A percentile compares a stretch with the other conserved stretches of the same genome.
phyloP scores from a whole-genome alignment of 2,797 vertebrate species.

The Oryzias dopingdopingensis region DNA sequence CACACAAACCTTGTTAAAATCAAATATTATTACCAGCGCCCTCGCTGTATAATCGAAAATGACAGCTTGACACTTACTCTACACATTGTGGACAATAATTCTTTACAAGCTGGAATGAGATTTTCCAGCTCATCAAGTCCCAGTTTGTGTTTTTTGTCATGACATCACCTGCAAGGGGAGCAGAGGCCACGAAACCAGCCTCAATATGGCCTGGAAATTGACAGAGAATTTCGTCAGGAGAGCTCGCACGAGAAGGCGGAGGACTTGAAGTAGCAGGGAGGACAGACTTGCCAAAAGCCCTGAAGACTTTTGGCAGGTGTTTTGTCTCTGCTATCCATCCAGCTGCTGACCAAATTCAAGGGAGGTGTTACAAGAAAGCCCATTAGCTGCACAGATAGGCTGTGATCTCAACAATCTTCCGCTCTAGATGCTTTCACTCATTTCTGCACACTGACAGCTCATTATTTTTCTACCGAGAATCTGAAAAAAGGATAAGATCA shows the following conservation, averaged over 20 bases:
- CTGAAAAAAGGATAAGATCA: not conserved
- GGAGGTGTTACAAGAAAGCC: constrained; percentile 54
- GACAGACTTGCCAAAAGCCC: constrained; percentile 59
- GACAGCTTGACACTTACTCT: constrained; percentile 45
- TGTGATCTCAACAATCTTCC: constrained; percentile 41
- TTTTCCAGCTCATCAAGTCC: constrained; percentile 69
- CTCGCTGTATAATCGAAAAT: constrained; percentile 27
- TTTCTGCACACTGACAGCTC: constrained; percentile 16
- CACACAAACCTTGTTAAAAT: constrained; percentile 28
- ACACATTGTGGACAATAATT: constrained; percentile 49
- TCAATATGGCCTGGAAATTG: constrained; percentile 62
- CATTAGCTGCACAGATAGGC: constrained; percentile 42
- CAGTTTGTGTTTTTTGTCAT: constrained; percentile 63
- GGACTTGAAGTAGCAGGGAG: constrained; percentile 61
- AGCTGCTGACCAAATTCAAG: constrained; percentile 63
- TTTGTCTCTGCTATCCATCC: constrained; percentile 67
- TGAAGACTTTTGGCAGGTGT: constrained; percentile 71
- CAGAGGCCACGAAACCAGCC: constrained; percentile 40
- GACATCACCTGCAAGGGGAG: constrained; percentile 47
- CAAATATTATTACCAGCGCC: constrained; percentile 42
- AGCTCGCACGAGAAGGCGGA: constrained; percentile 65
- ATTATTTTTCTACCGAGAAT: not conserved
- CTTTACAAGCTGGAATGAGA: constrained; percentile 51
- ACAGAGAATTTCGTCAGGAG: constrained; percentile 53
- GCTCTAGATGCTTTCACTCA: constrained; percentile 20